Percentiles rank a stretch among this genome's conserved stretches.
These are phyloP conservation scores for Arvicola amphibius DNA, from an alignment of 2,797 vertebrate species.

Conservation along the genomic window DNA sequence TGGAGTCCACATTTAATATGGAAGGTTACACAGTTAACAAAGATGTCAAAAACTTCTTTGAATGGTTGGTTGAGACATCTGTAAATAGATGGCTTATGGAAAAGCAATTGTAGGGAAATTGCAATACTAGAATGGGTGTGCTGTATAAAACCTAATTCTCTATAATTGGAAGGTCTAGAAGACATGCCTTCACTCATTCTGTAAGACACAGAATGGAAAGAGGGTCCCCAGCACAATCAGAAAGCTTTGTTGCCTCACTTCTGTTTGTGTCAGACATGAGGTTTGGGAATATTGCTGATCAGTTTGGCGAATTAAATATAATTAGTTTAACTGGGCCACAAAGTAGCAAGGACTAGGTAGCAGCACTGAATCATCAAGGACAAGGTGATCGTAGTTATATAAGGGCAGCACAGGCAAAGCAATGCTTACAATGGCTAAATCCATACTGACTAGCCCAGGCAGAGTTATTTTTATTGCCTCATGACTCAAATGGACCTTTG, in stretches of 20 bases:
- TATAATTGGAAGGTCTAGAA: background rate
- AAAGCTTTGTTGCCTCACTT: background rate
- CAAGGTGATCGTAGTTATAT: background rate
- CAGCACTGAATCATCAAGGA: background rate
- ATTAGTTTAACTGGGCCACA: background rate
- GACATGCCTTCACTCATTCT: background rate
- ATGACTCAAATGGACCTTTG: background rate
- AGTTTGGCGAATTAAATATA: background rate
- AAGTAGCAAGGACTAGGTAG: background rate
- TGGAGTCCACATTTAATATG: background rate
- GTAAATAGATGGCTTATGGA: background rate
- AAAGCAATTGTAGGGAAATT: background rate
- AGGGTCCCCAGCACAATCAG: too few species aligned
- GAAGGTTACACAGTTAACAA: background rate
- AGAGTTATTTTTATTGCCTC: background rate
- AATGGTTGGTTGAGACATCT: background rate
- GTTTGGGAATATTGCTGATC: background rate
- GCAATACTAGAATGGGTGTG: background rate
- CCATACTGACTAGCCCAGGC: too few species aligned
- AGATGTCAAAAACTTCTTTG: background rate
- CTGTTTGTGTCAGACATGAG: background rate
- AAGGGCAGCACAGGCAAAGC: background rate
- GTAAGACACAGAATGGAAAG: background rate
- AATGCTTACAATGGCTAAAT: background rate
- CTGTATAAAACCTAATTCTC: background rate